Evolutionary conservation across 2,797 vertebrate species (phyloP), one percentile per base, ranked within the genome.

Genomic region (Micromesistius poutassou): DNA sequence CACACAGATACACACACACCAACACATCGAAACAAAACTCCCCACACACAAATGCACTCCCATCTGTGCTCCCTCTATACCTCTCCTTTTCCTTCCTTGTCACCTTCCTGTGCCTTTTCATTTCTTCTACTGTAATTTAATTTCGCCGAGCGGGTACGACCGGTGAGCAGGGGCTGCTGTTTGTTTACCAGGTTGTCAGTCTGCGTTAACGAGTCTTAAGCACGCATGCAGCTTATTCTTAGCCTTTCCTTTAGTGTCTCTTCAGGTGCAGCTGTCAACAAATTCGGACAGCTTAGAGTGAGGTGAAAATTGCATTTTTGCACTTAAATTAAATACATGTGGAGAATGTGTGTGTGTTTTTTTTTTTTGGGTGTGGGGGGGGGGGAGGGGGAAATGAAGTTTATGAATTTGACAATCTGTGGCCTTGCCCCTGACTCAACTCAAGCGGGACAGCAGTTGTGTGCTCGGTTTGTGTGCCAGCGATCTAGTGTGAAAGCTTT

Each of bases 31-130:
- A 12, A 9, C 38, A 40, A 10, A 40, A 8, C 14, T n/a, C 46
- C 3, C 42, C 50, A 55, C 50, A 62, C 50, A 62, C 55, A 62
- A 22, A 62, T 16, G 16, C 66, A 36, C 46, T 75, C 77, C 77
- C 73, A 42, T 71, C 68, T 76, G 68, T 40, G 16, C 73, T 71
- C 30, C 30, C 73, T 25, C 62, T 68, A 33, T 70, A 62, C 22
- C 78, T 77, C 30, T 4, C 38, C 68, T 70, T 85, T 85, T 82
- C 74, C 74, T 78, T 77, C 31, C 76, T 30, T 76, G 66, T 42
- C 38, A 25, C 62, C 76, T 35, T 70, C 76, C 66, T 78, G 84
- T 77, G 72, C 36, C 46, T 79, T 71, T 82, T 82, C 74, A 71
- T 83, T 83, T 75, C 74, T 78, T 28, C 55, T 25, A 25, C 55